These are phyloP conservation scores for Pardalotus punctatus DNA, from an alignment of 2,113 vertebrate genomes.

Conservation along the genomic window DNA sequence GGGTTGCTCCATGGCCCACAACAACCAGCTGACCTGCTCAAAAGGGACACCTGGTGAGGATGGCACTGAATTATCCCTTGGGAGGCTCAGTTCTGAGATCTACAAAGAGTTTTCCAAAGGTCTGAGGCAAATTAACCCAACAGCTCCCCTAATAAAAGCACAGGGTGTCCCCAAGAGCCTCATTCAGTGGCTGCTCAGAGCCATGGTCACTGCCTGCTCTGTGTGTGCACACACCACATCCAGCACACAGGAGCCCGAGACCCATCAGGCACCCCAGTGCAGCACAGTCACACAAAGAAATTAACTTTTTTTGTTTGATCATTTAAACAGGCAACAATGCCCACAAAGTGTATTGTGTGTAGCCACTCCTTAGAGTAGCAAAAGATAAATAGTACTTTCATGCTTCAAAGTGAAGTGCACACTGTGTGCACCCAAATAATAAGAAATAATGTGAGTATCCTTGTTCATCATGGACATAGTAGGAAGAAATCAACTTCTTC, in stretches of 20 bases:
- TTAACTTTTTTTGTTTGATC: constrained; percentile 23
- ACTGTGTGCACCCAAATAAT: constrained; percentile 60
- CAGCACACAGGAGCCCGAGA: neutral
- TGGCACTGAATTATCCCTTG: neutral
- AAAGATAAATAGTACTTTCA: constrained; percentile 62
- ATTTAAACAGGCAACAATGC: constrained; percentile 47
- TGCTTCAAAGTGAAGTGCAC: constrained; percentile 57
- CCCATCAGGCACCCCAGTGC: neutral
- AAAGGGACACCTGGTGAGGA: neutral
- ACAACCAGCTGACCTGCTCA: neutral
- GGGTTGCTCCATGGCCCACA: fast-evolving
- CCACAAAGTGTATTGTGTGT: neutral
- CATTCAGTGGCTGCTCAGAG: neutral
- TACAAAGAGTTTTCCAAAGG: neutral
- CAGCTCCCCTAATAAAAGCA: neutral
- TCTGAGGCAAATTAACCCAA: neutral
- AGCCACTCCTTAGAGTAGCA: constrained; percentile 9
- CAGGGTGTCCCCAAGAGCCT: neutral
- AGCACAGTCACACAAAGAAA: neutral
- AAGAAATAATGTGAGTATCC: constrained; percentile 59
- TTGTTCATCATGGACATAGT: constrained; percentile 53
- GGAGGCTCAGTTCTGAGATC: neutral
- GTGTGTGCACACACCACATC: neutral
- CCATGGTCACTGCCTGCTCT: neutral
- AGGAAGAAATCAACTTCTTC: constrained; percentile 62